These are phyloP conservation scores for Patella caerulea DNA, from an alignment of 2,888 invertebrate species.

Conservation along the genomic window DNA sequence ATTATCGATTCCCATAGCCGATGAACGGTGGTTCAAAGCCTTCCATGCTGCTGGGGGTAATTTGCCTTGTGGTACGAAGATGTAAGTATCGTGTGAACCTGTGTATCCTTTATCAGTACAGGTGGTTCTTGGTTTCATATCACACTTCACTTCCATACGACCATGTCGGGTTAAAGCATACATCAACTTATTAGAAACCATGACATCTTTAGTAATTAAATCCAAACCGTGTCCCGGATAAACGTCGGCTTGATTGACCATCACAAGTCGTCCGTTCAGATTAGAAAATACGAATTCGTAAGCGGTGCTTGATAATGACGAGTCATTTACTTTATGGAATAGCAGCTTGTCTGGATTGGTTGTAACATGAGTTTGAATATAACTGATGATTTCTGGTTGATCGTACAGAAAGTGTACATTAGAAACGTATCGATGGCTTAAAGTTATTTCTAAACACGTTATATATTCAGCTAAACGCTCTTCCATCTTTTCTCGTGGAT, in stretches of 20 bases:
- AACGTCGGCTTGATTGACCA: constrained; percentile 10
- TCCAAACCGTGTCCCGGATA: constrained; percentile 12
- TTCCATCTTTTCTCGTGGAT: no score
- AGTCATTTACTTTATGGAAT: no score
- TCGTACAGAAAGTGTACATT: constrained; percentile 19
- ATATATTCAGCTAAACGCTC: constrained; percentile 15
- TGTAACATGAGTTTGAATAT: neutral
- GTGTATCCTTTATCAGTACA: neutral
- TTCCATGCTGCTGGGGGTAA: neutral
- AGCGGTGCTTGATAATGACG: neutral
- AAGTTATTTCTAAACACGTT: constrained; percentile 4
- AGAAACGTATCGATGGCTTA: neutral
- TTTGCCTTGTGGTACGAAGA: constrained; percentile 6
- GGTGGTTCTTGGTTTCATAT: neutral
- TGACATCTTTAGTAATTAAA: constrained; percentile 1
- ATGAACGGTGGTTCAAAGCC: neutral
- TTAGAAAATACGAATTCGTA: constrained; percentile 16
- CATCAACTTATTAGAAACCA: constrained; percentile 7
- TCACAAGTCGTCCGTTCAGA: constrained; percentile 16
- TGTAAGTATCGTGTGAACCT: constrained; percentile 16
- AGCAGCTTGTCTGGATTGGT: no score
- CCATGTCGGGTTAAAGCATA: constrained; percentile 11
- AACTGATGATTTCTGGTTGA: neutral
- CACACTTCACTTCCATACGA: constrained; percentile 6
- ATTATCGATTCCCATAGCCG: neutral